Percentiles rank a stretch among this genome's conserved stretches.
phyloP scores from a whole-genome alignment of 2,113 vertebrate species.

The Pavo muticus region DNA sequence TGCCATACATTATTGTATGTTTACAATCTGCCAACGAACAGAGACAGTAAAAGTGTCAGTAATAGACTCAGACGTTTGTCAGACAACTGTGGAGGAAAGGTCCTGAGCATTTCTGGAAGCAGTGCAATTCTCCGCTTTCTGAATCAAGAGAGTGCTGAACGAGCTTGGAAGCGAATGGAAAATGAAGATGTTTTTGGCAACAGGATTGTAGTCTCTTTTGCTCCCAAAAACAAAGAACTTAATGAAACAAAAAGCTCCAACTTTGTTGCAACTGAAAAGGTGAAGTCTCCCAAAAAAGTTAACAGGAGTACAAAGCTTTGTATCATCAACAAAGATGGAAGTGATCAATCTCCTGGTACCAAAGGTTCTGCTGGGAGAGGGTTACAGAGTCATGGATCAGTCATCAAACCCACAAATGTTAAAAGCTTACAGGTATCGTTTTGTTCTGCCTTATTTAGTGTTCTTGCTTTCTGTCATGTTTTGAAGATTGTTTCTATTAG shows the following conservation, averaged over 20 bases:
- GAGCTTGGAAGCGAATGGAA: conserved; percentile 96
- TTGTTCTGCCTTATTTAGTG: neutral
- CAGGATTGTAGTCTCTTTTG: conserved; percentile 91
- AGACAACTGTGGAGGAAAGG: conserved; percentile 97
- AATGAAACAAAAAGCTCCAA: conserved; percentile 77
- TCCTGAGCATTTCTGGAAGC: conserved; percentile 90
- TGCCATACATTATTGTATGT: conserved; percentile 95
- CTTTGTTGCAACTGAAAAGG: conserved; percentile 82
- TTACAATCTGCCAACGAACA: conserved; percentile 94
- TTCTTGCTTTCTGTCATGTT: neutral
- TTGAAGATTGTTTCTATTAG: neutral
- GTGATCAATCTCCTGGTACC: conserved; percentile 83
- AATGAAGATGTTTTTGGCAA: conserved; percentile 97
- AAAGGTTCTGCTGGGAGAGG: conserved; percentile 85
- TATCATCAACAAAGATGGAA: conserved; percentile 79
- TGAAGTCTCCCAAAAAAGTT: conserved; percentile 90
- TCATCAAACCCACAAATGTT: conserved; percentile 84
- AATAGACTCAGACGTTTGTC: conserved; percentile 94
- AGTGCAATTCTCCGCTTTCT: conserved; percentile 92
- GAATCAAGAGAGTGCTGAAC: conserved; percentile 89
- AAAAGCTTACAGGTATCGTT: conserved; percentile 87
- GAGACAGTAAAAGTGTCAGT: conserved; percentile 92
- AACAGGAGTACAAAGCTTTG: conserved; percentile 85
- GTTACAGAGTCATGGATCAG: conserved; percentile 74
- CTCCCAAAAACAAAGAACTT: conserved; percentile 83